Evolutionary conservation across 2,888 invertebrate species (phyloP), one percentile per base, ranked within the genome.

Genomic region (Meandrusa payeni): DNA sequence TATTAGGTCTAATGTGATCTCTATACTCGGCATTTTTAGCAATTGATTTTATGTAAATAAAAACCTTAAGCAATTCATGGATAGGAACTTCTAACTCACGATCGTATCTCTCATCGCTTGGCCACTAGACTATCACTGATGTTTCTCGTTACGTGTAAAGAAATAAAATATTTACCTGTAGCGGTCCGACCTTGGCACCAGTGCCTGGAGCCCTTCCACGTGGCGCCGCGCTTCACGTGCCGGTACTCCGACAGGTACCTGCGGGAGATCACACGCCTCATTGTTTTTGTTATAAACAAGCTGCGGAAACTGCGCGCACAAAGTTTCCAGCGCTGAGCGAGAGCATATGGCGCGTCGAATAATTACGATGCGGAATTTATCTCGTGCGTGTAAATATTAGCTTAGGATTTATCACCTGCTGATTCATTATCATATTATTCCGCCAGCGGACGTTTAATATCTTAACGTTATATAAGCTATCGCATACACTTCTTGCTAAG

Each of bases 181-280:
- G 97, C 95, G 22, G 92, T 91, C 22, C 94, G 90, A 3, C 94
- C 93, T 60, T 91, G 89, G 61, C 93, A 93, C 90, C 91, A 92
- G 68, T 93, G 93, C 0, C 92, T 79, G 7, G 93, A 92, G 22
- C 94, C 95, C 73, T 95, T 95, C 98, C 98, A 98, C 23, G 98
- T 98, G 46, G 97, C 98, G 20, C 98, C 98, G 15, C 99, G 91
- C 69, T 96, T 95, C 32, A 99, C 98, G 81, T 99, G 99, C 27
- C 97, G 92, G 81, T 96, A 99, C 81, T 99, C 99, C 44, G 98
- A 98, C 64, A 99, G 89, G 85, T 97, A 99, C 59, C 96, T 89
- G 62, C 11, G 23, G 19, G 29, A 36, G 24, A 28, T 26, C 17
- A 5, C 28, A 32, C 29, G 31, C 9, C 23, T 13, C 33, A 23